A percentile compares a stretch with the other conserved stretches of the same genome.
These are phyloP conservation scores for Balaenoptera acutorostrata DNA, from an alignment of 2,113 vertebrate species.

Conservation along the genomic window DNA sequence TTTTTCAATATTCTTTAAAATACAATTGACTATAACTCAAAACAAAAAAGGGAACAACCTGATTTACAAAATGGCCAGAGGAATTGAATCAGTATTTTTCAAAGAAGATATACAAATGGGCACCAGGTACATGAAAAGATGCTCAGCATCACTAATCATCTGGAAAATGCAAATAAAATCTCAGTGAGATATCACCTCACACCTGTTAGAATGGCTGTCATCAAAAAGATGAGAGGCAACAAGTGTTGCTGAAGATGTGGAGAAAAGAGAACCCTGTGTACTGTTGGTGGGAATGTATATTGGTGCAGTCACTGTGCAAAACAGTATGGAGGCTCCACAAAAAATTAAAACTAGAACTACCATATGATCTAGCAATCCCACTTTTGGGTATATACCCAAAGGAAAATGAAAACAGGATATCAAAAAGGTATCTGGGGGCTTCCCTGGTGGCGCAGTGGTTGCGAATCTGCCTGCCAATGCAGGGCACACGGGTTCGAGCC, in stretches of 20 bases:
- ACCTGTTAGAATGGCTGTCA: not conserved
- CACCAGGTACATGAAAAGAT: not conserved
- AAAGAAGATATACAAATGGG: not conserved
- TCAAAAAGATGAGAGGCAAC: not conserved
- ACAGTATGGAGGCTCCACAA: too few relatives aligned
- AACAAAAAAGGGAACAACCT: not conserved
- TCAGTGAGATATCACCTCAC: not conserved
- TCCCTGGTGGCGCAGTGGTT: too few relatives aligned
- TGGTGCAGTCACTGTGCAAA: too few relatives aligned
- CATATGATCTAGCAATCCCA: not conserved
- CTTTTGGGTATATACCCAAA: not conserved
- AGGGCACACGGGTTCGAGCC: too few relatives aligned
- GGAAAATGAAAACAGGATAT: not conserved
- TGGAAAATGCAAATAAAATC: not conserved
- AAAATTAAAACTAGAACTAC: too few relatives aligned
- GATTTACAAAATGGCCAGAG: not conserved
- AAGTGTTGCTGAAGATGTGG: not conserved
- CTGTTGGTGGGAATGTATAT: not conserved
- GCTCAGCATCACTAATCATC: not conserved
- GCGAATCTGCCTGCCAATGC: too few relatives aligned
- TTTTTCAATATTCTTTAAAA: not conserved
- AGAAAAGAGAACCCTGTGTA: not conserved
- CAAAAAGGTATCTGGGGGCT: not conserved
- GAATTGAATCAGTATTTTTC: not conserved
- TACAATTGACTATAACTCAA: not conserved